Conservation (phyloP, 2,113 vertebrate genomes). For the Saguinus midas region DNA sequence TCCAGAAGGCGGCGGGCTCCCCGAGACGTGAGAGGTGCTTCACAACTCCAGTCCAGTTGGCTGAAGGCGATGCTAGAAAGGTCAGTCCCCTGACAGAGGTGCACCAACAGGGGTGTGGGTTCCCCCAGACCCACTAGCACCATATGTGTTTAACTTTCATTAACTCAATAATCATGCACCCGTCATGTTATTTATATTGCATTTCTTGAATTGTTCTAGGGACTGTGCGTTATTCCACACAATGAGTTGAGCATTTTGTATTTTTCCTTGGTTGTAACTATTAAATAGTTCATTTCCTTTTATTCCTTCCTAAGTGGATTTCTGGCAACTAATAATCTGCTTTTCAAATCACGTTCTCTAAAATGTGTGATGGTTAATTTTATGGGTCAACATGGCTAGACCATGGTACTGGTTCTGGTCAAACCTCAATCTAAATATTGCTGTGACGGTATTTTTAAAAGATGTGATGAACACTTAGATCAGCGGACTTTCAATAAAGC, state of each 20-base stretch:
- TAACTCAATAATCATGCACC: not conserved
- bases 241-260: not conserved
- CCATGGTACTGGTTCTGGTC: not conserved
- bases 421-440: not conserved
- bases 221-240: not conserved
- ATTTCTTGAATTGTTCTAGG: not conserved
- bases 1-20: not conserved
- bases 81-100: not conserved
- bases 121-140: not conserved
- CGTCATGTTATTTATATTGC: not conserved
- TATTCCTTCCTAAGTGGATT: not conserved
- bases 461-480: not conserved
- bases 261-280: not conserved
- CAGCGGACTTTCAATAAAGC: not conserved
- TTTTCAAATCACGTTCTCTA: not conserved
- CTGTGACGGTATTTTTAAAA: not conserved
- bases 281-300: not conserved
- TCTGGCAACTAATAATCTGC: not conserved
- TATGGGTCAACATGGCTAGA: not conserved
- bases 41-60: not conserved
- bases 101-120: accelerated
- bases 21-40: not conserved
- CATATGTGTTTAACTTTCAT: not conserved
- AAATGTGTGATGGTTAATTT: not conserved
- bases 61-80: no score